Evolutionary conservation across 2,113 vertebrate species (phyloP).

Genomic region (Mormyrus lacerda): DNA sequence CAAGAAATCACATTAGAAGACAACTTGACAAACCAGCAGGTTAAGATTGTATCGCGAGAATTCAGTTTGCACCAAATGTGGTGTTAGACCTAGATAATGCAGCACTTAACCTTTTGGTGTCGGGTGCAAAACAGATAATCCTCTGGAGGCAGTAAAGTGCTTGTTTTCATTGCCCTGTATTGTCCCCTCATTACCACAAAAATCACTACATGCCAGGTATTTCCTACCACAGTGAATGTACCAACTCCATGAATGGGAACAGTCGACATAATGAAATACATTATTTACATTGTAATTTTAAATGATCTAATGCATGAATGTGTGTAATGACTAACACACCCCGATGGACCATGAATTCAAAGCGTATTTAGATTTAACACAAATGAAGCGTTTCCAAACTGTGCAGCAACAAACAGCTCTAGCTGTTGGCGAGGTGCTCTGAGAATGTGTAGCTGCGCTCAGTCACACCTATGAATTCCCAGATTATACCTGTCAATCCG

Average conservation of each 20-base stretch:
- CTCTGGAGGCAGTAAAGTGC: background rate
- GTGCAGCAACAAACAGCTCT: background rate
- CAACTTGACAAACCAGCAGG: background rate
- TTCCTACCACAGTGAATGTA: background rate
- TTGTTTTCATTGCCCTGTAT: background rate
- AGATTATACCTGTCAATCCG: background rate
- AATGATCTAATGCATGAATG: background rate
- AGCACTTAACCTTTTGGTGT: background rate
- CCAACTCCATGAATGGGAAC: background rate
- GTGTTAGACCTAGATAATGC: background rate
- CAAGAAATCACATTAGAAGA: background rate
- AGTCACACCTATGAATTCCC: slow-evolving; percentile 17
- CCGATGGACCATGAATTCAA: background rate
- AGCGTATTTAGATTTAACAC: background rate
- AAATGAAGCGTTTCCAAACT: background rate
- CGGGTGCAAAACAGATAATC: background rate
- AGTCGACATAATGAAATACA: background rate
- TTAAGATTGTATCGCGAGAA: background rate
- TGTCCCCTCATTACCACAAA: background rate
- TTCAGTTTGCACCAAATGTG: background rate
- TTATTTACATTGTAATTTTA: background rate
- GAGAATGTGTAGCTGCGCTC: background rate
- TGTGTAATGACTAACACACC: background rate
- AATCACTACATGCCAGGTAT: background rate
- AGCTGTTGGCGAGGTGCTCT: background rate